A percentile compares a stretch with the other conserved stretches of the same genome.
These are phyloP conservation scores for Drosophila silvestris DNA, from an alignment of 2,888 invertebrate species.

Conservation along the genomic window DNA sequence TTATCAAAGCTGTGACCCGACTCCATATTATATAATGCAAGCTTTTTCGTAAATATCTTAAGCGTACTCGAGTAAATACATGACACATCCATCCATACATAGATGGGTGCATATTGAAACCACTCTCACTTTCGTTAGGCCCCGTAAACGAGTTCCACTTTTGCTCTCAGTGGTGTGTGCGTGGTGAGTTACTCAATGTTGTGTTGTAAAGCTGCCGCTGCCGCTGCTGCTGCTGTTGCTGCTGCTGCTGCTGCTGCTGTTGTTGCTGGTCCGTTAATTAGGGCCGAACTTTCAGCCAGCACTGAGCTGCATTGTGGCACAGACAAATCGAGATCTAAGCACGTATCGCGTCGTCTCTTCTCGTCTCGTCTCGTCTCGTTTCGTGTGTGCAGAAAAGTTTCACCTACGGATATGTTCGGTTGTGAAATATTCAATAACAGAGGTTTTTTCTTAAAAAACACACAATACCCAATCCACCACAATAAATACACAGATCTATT, in stretches of 20 bases:
- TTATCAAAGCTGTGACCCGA: not conserved
- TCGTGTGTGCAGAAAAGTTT: constrained; percentile 64
- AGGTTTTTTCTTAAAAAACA: constrained; percentile 11
- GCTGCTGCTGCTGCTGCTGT: not conserved
- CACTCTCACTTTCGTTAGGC: constrained; percentile 75
- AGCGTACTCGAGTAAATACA: constrained; percentile 1
- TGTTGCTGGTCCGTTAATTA: constrained; percentile 63
- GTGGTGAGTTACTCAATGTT: constrained; percentile 60
- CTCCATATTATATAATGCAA: constrained; percentile 1
- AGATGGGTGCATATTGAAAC: constrained; percentile 20
- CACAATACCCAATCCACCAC: not conserved
- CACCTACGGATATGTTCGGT: constrained; percentile 66
- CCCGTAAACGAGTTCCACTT: constrained; percentile 70
- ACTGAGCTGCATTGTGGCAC: constrained; percentile 58
- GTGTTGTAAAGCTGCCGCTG: constrained; percentile 64
- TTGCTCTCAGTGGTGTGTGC: constrained; percentile 54
- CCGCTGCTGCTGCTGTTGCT: not conserved
- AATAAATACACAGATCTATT: constrained; percentile 2
- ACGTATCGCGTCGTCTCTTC: constrained; percentile 30
- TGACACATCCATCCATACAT: constrained; percentile 6
- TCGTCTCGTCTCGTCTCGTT: constrained; percentile 1
- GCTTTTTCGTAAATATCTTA: constrained; percentile 8
- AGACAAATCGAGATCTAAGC: constrained; percentile 65
- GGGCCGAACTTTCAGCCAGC: constrained; percentile 58
- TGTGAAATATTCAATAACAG: constrained; percentile 47